These are phyloP conservation scores for Denticeps clupeoides DNA, from an alignment of 2,797 vertebrate genomes.

Conservation along the genomic window DNA sequence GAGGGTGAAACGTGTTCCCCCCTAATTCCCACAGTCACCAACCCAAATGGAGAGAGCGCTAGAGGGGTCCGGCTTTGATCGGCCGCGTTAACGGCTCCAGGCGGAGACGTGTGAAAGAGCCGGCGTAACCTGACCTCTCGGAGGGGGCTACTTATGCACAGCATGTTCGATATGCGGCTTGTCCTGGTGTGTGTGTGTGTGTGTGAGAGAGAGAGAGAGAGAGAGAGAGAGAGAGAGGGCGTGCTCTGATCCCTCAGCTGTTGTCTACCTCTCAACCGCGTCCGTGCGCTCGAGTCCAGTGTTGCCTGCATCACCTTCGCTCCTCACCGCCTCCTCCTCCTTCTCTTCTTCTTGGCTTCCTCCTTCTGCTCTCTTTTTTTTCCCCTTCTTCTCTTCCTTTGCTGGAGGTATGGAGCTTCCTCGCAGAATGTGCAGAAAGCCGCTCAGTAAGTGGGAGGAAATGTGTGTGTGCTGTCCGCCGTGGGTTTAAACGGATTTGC, in stretches of 20 bases:
- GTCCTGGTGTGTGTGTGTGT: neutral
- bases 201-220: neutral
- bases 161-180: slow-evolving; percentile 3
- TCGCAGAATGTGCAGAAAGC: neutral
- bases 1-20: too few relatives aligned
- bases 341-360: neutral
- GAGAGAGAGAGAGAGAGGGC: neutral
- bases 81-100: too few relatives aligned
- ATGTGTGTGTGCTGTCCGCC: too few relatives aligned
- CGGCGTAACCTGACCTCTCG: neutral
- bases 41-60: too few relatives aligned
- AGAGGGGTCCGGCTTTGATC: too few relatives aligned
- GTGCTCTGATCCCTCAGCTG: neutral
- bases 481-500: too few relatives aligned
- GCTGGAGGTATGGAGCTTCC: neutral
- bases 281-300: neutral
- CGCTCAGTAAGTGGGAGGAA: slow-evolving; percentile 5
- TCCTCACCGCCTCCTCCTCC: neutral
- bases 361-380: neutral
- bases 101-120: too few relatives aligned
- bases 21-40: too few relatives aligned
- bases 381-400: neutral
- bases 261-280: neutral
- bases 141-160: neutral
- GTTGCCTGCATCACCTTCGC: neutral